These are phyloP conservation scores for Chlorops oryzae DNA, from an alignment of 1,140 invertebrate species.

Conservation along the genomic window DNA sequence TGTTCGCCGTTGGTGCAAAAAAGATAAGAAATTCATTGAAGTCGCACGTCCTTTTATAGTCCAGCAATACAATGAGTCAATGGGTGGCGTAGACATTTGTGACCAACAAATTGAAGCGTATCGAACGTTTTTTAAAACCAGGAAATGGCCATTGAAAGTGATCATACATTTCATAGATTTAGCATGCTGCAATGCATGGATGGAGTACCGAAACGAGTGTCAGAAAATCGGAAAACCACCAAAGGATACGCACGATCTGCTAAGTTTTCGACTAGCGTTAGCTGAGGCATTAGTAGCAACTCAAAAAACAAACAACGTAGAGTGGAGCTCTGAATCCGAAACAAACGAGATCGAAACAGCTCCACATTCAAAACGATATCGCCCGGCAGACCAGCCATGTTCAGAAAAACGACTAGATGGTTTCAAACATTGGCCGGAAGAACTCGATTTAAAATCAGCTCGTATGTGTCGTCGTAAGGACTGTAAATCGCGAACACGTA, in stretches of 20 bases:
- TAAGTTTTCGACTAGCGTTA: too few species aligned
- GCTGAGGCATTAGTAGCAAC: too few species aligned
- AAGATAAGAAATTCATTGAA: not conserved
- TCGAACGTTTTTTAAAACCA: not conserved
- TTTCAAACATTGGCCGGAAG: not conserved
- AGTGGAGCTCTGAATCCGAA: too few species aligned
- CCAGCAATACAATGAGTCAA: slow-evolving; percentile 2
- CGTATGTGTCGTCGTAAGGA: not conserved
- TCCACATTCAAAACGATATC: too few species aligned
- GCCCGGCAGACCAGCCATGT: not conserved
- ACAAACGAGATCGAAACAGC: too few species aligned
- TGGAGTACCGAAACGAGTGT: too few species aligned
- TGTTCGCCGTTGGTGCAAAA: too few species aligned
- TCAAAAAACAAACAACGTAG: too few species aligned
- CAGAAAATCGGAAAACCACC: too few species aligned
- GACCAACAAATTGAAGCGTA: slow-evolving; percentile 1
- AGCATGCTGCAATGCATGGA: too few species aligned
- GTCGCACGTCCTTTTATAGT: too few species aligned
- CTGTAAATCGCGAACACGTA: not conserved
- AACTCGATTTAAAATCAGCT: not conserved
- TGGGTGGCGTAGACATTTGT: not conserved
- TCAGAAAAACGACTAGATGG: not conserved
- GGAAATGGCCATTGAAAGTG: not conserved
- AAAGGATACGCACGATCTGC: not conserved
- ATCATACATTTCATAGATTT: not conserved